Percentiles rank a stretch among this genome's conserved stretches.
Conservation (phyloP, 2,113 vertebrate genomes). For the Campylomormyrus tamandua region DNA sequence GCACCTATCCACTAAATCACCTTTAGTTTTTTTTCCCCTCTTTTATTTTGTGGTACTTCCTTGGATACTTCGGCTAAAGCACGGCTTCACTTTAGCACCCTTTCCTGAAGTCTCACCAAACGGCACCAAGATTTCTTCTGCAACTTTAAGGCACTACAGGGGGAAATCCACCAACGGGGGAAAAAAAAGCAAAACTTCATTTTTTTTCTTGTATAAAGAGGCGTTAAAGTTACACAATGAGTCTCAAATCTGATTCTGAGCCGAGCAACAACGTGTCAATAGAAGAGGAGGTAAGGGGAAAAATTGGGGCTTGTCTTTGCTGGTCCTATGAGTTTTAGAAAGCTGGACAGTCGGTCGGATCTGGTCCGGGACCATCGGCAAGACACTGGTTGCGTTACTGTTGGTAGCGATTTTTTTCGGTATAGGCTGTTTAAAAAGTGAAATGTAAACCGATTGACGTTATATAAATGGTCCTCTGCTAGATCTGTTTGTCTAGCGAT, state of each 20-base stretch:
- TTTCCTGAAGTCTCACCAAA: constrained; percentile 42
- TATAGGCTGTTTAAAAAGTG: not conserved
- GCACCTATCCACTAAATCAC: constrained; percentile 47
- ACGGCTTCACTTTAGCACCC: constrained; percentile 45
- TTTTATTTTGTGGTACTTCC: constrained; percentile 33
- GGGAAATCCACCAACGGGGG: constrained; percentile 39
- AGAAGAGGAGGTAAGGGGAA: constrained; percentile 49
- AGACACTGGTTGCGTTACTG: not conserved
- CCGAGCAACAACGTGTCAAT: constrained; percentile 44
- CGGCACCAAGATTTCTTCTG: constrained; percentile 45
- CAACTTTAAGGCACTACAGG: constrained; percentile 44
- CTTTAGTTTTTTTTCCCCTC: constrained; percentile 31
- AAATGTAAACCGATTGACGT: not conserved
- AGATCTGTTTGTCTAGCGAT: not conserved
- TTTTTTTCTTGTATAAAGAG: constrained; percentile 39
- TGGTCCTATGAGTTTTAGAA: constrained; percentile 14
- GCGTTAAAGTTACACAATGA: constrained; percentile 48
- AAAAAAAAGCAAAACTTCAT: constrained; percentile 26
- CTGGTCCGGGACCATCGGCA: not conserved
- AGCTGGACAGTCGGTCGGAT: not conserved
- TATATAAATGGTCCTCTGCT: not conserved
- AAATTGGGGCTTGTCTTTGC: constrained; percentile 26
- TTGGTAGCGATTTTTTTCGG: not conserved
- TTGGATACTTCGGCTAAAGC: constrained; percentile 44
- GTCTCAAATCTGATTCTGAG: constrained; percentile 49